Evolutionary conservation across 2,797 vertebrate genomes (phyloP).

Genomic region (Labeo calbasu): DNA sequence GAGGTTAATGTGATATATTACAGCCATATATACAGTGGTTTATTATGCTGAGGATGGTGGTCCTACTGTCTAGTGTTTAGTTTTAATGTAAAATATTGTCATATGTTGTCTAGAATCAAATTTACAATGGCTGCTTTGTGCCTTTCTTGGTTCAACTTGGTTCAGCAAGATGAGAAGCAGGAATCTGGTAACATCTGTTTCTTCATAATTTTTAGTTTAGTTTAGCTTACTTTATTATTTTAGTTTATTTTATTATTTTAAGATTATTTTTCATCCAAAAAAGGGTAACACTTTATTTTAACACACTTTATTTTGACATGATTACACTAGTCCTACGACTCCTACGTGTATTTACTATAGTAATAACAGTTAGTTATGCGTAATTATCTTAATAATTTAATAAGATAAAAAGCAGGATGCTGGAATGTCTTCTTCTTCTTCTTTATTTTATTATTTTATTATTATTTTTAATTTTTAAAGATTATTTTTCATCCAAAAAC

Average conservation of each 20-base stretch:
- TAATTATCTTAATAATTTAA: neutral
- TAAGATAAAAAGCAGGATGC: no score
- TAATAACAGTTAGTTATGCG: neutral
- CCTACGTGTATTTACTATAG: no score
- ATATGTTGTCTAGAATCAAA: neutral
- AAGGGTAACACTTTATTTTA: neutral
- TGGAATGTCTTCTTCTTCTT: no score
- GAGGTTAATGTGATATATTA: constrained; percentile 5
- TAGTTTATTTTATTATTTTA: no score
- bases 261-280: neutral
- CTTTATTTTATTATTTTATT: no score
- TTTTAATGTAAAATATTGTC: constrained; percentile 2
- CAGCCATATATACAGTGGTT: neutral
- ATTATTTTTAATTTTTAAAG: no score
- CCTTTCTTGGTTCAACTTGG: neutral
- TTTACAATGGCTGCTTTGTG: neutral
- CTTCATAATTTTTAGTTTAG: neutral
- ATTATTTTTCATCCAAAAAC: no score
- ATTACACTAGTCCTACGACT: no score
- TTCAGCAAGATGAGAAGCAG: neutral
- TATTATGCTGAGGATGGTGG: neutral
- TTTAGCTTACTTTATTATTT: neutral
- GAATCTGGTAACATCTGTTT: neutral
- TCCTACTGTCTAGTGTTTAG: neutral
- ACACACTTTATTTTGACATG: no score